Conservation (phyloP, 2,113 vertebrate genomes). For the Embiotoca jacksoni region DNA sequence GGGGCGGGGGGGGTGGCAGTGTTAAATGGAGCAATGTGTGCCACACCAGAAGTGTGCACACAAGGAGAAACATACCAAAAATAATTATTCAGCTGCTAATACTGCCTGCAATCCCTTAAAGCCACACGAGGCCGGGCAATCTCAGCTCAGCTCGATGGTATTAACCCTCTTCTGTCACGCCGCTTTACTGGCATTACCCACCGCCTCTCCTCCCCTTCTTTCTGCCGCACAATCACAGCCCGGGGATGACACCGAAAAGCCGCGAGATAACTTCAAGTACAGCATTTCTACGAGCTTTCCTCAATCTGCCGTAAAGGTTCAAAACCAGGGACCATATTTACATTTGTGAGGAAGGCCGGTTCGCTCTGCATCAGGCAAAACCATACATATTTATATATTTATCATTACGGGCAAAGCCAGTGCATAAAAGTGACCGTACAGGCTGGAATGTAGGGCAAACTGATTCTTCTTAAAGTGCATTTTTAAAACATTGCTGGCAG, state of each 20-base stretch:
- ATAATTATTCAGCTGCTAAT: slow-evolving; percentile 76
- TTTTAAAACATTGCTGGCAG: slow-evolving; percentile 45
- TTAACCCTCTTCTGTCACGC: slow-evolving; percentile 68
- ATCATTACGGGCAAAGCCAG: slow-evolving; percentile 56
- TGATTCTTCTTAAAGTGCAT: slow-evolving; percentile 73
- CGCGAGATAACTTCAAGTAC: slow-evolving; percentile 60
- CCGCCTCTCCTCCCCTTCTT: slow-evolving; percentile 46
- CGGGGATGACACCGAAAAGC: slow-evolving; percentile 58
- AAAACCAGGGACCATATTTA: slow-evolving; percentile 48
- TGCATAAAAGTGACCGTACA: slow-evolving; percentile 52
- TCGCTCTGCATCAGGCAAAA: slow-evolving; percentile 37
- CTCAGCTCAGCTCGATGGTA: slow-evolving; percentile 55
- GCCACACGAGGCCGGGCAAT: slow-evolving; percentile 57
- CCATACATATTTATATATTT: slow-evolving; percentile 34
- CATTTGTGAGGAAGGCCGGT: slow-evolving; percentile 42
- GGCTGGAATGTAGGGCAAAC: slow-evolving; percentile 73
- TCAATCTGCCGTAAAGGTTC: slow-evolving; percentile 29
- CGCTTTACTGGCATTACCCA: slow-evolving; percentile 60
- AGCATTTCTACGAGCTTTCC: slow-evolving; percentile 37
- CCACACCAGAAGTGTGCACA: slow-evolving; percentile 41
- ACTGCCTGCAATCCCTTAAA: slow-evolving; percentile 70
- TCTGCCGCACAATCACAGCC: slow-evolving; percentile 58
- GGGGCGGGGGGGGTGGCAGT: no score
- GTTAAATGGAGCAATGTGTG: slow-evolving; percentile 15
- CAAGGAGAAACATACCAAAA: slow-evolving; percentile 65